A percentile compares a stretch with the other conserved stretches of the same genome.
These are phyloP conservation scores for Saccostrea glomerata DNA, from an alignment of 1,140 invertebrate species.

Conservation along the genomic window DNA sequence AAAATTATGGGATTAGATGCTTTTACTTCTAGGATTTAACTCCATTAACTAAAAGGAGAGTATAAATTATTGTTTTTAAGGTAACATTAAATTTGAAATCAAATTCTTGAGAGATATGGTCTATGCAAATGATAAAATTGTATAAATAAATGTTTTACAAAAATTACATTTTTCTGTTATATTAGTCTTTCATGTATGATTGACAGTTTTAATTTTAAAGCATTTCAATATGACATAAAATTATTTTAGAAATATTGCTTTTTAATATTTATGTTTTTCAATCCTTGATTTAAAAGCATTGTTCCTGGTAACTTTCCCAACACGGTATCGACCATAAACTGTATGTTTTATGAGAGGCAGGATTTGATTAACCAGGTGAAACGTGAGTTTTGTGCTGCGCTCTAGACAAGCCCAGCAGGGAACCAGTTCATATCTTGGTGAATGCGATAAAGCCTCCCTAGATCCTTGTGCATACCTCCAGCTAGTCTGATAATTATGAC, in stretches of 20 bases:
- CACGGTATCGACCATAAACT: constrained; percentile 34
- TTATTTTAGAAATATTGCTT: neutral
- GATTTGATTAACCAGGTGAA: constrained; percentile 44
- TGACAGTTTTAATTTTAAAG: neutral
- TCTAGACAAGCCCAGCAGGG: constrained; percentile 41
- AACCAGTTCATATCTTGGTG: constrained; percentile 34
- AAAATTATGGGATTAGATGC: too few relatives aligned
- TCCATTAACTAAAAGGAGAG: too few relatives aligned
- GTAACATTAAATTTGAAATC: too few relatives aligned
- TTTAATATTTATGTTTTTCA: neutral
- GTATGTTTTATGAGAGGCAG: constrained; percentile 41
- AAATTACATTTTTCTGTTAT: too few relatives aligned
- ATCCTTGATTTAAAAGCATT: constrained; percentile 41
- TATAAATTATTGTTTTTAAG: too few relatives aligned
- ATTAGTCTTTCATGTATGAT: neutral
- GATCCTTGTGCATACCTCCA: neutral
- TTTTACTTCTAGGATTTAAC: too few relatives aligned
- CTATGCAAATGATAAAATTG: too few relatives aligned
- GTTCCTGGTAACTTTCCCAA: constrained; percentile 24
- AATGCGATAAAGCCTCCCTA: constrained; percentile 19
- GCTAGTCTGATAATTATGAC: constrained; percentile 30
- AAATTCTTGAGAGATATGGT: too few relatives aligned
- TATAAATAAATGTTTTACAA: too few relatives aligned
- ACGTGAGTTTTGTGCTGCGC: constrained; percentile 18
- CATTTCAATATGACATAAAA: neutral